A percentile compares a stretch with the other conserved stretches of the same genome.
phyloP scores from a whole-genome alignment of 2,113 vertebrate species.

The Athene noctua region DNA sequence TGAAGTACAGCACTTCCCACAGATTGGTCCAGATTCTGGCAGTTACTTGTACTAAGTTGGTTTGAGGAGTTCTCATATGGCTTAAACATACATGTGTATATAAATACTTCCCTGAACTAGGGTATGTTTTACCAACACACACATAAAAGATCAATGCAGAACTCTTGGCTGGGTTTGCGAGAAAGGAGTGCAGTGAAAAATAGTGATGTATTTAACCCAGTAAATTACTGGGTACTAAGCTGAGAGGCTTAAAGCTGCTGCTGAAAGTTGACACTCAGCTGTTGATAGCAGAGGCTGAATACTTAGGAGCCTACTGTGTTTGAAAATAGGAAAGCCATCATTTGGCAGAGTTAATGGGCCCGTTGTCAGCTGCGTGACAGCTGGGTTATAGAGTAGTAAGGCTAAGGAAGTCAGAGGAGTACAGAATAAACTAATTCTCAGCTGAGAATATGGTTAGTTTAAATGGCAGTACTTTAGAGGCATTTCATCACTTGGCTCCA shows the following conservation, averaged over 20 bases:
- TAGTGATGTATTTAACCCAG: background rate
- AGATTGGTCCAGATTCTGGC: background rate
- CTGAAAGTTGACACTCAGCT: background rate
- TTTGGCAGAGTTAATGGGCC: background rate
- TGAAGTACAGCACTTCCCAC: background rate
- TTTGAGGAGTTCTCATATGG: background rate
- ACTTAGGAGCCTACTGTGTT: background rate
- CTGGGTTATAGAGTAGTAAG: background rate
- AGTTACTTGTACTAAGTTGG: background rate
- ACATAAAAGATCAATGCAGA: background rate
- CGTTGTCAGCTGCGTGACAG: background rate
- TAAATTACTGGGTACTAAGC: background rate
- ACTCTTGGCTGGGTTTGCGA: background rate
- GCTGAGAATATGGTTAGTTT: background rate
- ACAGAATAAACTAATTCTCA: constrained; percentile 1
- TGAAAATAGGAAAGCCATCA: background rate
- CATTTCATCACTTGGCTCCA: background rate
- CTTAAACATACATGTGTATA: background rate
- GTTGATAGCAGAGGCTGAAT: background rate
- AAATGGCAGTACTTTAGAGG: background rate
- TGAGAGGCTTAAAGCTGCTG: background rate
- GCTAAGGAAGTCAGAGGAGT: background rate
- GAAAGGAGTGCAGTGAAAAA: background rate
- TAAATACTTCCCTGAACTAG: background rate
- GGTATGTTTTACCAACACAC: background rate